Percentiles rank a stretch among this genome's conserved stretches.
Conservation (phyloP, 2,797 vertebrate genomes). For the Megaceryle alcyon region DNA sequence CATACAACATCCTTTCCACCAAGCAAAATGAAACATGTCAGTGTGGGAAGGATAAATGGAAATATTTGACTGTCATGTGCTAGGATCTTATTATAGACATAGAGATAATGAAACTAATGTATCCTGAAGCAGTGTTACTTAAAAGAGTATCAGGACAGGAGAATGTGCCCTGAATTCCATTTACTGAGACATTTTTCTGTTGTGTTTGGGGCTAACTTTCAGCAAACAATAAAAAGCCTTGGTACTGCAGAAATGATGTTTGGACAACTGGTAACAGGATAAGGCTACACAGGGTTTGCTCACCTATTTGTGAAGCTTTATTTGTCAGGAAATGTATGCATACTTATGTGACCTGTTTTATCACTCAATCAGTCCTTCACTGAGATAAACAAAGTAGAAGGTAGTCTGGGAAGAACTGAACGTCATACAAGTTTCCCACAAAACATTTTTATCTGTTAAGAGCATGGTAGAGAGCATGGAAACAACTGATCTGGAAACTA, state of each 20-base stretch:
- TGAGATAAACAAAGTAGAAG: background rate
- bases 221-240: background rate
- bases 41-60: constrained; percentile 59
- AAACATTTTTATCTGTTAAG: background rate
- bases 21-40: constrained; percentile 45
- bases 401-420: background rate
- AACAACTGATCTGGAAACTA: background rate
- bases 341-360: background rate
- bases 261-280: background rate
- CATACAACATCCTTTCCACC: background rate
- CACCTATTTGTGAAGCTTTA: background rate
- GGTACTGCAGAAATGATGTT: background rate
- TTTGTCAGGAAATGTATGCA: background rate
- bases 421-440: background rate
- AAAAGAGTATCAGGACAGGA: constrained; percentile 46
- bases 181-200: background rate
- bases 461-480: background rate
- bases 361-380: background rate
- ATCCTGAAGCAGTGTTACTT: constrained; percentile 59
- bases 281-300: background rate
- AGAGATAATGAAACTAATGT: constrained; percentile 72
- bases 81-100: constrained; percentile 61
- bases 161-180: constrained; percentile 50
- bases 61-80: constrained; percentile 42
- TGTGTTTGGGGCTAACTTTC: background rate